Percentiles rank a stretch among this genome's conserved stretches.
Conservation (phyloP, 1,140 invertebrate species). For the Drosophila sechellia region DNA sequence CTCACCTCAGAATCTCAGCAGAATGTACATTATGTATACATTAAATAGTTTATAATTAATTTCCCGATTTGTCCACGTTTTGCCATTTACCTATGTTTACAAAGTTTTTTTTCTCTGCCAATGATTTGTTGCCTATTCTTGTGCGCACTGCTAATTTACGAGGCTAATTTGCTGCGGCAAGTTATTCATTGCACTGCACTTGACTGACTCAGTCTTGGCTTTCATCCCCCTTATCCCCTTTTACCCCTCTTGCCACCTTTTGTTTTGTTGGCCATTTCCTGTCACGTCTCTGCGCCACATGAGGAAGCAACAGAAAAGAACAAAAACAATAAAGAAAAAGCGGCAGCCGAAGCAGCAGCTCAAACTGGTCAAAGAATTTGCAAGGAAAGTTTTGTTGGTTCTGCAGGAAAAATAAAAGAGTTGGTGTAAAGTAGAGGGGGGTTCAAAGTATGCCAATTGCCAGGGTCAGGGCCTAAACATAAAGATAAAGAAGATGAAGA, state of each 20-base stretch:
- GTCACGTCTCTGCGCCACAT: constrained; percentile 35
- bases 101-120: not conserved
- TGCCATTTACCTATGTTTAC: not conserved
- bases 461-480: constrained; percentile 22
- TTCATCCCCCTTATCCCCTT: not conserved
- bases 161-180: constrained; percentile 21
- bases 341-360: constrained; percentile 13
- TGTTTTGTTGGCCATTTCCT: constrained; percentile 39
- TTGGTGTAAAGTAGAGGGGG: not conserved
- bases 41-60: too few species aligned
- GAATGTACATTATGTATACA: too few species aligned
- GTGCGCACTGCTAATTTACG: constrained; percentile 3
- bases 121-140: constrained; percentile 5
- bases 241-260: not conserved
- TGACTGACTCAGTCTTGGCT: constrained; percentile 7
- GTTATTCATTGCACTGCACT: constrained; percentile 27
- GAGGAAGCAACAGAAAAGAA: not conserved
- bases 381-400: constrained; percentile 7
- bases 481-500: not conserved
- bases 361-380: constrained; percentile 21
- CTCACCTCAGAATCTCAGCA: too few species aligned
- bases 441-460: constrained; percentile 9
- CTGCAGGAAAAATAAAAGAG: not conserved
- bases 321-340: not conserved
- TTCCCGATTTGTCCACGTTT: not conserved